Conservation (phyloP, 1,140 invertebrate genomes). For the Danaus plexippus region DNA sequence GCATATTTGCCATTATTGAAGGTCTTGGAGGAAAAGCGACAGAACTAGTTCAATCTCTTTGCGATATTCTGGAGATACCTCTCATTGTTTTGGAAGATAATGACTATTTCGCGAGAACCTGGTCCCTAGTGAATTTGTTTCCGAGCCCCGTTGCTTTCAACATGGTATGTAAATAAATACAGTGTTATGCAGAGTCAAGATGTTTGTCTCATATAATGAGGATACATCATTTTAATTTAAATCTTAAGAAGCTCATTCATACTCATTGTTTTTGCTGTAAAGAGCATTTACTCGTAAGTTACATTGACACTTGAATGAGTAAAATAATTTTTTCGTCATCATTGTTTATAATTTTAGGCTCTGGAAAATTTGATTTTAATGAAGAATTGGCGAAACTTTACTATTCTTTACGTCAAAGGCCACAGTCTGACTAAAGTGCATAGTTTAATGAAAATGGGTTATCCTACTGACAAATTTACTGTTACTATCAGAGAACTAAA, state of each 20-base stretch:
- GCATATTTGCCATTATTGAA: slow-evolving; percentile 55
- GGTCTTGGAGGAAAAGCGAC: slow-evolving; percentile 44
- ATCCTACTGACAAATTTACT: slow-evolving; percentile 36
- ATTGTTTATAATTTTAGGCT: slow-evolving; percentile 25
- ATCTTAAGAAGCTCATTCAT: too few relatives aligned
- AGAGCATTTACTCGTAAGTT: too few relatives aligned
- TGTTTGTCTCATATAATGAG: too few relatives aligned
- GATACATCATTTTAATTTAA: too few relatives aligned
- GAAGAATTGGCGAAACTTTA: slow-evolving; percentile 55
- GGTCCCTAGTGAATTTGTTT: slow-evolving; percentile 47
- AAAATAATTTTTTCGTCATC: neutral
- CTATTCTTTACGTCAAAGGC: slow-evolving; percentile 50
- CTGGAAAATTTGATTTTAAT: slow-evolving; percentile 35
- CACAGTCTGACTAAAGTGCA: slow-evolving; percentile 40
- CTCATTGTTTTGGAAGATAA: slow-evolving; percentile 47
- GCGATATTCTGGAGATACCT: slow-evolving; percentile 53
- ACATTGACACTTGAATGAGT: too few relatives aligned
- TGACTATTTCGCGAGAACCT: slow-evolving; percentile 35
- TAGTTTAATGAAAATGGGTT: slow-evolving; percentile 42
- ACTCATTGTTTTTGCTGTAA: too few relatives aligned
- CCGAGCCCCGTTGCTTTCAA: slow-evolving; percentile 51
- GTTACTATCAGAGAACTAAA: slow-evolving; percentile 47
- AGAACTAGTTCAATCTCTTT: slow-evolving; percentile 52
- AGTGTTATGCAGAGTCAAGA: neutral
- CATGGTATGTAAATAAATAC: slow-evolving; percentile 29